A percentile compares a stretch with the other conserved stretches of the same genome.
Conservation (phyloP, 2,797 vertebrate genomes). For the Orestias chungarensis region DNA sequence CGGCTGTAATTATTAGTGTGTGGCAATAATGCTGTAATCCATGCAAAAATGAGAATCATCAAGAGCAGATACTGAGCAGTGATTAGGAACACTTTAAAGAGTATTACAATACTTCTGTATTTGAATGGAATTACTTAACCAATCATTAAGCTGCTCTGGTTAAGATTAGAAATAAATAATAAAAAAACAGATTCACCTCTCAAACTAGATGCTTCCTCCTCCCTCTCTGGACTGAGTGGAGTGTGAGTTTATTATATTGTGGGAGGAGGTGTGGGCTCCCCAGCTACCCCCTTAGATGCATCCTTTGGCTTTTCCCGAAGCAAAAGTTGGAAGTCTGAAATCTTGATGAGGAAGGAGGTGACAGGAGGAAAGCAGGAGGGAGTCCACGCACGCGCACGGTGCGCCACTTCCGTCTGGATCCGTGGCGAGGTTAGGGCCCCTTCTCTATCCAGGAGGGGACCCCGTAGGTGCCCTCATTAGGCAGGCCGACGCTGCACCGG, state of each 20-base stretch:
- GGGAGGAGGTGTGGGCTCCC: neutral
- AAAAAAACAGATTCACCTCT: neutral
- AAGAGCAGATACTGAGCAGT: neutral
- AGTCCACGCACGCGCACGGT: slow-evolving; percentile 43
- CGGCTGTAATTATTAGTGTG: too few species aligned
- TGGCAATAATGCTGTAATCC: neutral
- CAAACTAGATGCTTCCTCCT: neutral
- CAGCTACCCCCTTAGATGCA: slow-evolving; percentile 50
- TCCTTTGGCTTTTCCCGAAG: slow-evolving; percentile 77
- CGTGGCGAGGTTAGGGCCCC: slow-evolving; percentile 74
- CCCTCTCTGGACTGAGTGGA: neutral
- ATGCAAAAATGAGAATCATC: neutral
- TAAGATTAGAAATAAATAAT: too few species aligned
- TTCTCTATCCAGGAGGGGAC: slow-evolving; percentile 78
- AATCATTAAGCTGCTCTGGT: too few species aligned
- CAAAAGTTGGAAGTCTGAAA: slow-evolving; percentile 57
- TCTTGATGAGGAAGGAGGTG: slow-evolving; percentile 49
- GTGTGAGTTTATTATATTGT: neutral
- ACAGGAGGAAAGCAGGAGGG: slow-evolving; percentile 24
- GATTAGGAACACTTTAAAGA: neutral
- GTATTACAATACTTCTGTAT: too few species aligned
- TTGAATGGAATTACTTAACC: too few species aligned
- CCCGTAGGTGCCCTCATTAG: slow-evolving; percentile 82
- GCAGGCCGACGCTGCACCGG: slow-evolving; percentile 67
- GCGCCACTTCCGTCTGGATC: slow-evolving; percentile 59